Evolutionary conservation across 2,113 vertebrate genomes (phyloP).

Genomic region (Ascaphus truei): DNA sequence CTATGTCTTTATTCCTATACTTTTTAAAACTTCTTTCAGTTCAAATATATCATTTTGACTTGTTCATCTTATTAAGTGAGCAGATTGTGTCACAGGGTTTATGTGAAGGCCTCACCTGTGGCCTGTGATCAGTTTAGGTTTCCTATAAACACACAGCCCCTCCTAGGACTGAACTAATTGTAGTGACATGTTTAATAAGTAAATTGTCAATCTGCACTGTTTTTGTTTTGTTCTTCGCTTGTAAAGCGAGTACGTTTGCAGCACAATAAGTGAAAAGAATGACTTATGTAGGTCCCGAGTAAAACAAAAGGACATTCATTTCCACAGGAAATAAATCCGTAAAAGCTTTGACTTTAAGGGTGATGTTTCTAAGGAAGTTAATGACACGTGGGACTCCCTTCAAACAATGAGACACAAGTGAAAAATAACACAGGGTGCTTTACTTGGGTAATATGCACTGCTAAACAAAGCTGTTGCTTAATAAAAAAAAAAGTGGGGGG

Average conservation of each 20-base stretch:
- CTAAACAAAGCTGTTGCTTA: neutral
- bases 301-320: neutral
- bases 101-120: too few relatives aligned
- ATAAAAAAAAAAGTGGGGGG: neutral
- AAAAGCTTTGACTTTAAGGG: neutral
- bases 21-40: too few relatives aligned
- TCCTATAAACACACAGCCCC: too few relatives aligned
- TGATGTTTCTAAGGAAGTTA: slow-evolving; percentile 1
- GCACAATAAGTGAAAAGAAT: too few relatives aligned
- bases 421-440: neutral
- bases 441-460: neutral
- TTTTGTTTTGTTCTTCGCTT: neutral
- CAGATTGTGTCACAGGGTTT: too few relatives aligned
- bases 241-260: neutral
- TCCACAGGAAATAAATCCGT: neutral
- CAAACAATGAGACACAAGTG: neutral
- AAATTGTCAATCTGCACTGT: neutral
- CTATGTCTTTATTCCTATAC: too few relatives aligned
- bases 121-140: too few relatives aligned
- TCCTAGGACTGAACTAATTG: too few relatives aligned
- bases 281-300: neutral
- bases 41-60: too few relatives aligned
- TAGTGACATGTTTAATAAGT: neutral
- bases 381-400: slow-evolving; percentile 11
- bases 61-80: too few relatives aligned